These are phyloP conservation scores for Epinephelus fuscoguttatus DNA, from an alignment of 2,113 vertebrate species.

Conservation along the genomic window DNA sequence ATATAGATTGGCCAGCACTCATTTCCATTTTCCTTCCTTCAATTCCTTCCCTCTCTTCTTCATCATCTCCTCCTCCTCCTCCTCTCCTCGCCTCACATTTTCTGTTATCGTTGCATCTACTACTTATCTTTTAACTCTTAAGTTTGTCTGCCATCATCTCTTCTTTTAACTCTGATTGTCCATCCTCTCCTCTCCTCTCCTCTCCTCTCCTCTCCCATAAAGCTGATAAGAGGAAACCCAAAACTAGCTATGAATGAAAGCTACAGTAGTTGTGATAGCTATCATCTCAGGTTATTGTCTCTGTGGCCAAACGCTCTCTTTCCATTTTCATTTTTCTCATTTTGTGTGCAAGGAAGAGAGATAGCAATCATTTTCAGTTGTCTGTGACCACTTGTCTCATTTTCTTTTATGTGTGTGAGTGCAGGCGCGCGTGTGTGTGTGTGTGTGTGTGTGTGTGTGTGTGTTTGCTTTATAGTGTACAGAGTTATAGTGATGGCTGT, in stretches of 20 bases:
- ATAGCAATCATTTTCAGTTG: conserved; percentile 41
- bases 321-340: conserved; percentile 58
- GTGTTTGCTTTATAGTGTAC: conserved; percentile 11
- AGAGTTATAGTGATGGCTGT: background rate
- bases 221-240: conserved; percentile 52
- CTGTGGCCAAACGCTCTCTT: conserved; percentile 32
- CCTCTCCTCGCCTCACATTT: conserved; percentile 2
- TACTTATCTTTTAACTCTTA: background rate
- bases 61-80: conserved; percentile 25
- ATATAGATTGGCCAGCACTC: conserved; percentile 76
- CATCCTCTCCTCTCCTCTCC: background rate
- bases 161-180: background rate
- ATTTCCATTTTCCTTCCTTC: conserved; percentile 79
- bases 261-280: conserved; percentile 43
- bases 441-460: background rate
- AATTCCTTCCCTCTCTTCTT: conserved; percentile 42
- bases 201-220: conserved; percentile 6
- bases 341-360: conserved; percentile 29
- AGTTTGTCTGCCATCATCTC: background rate
- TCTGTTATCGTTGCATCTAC: background rate
- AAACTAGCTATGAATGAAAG: conserved; percentile 45
- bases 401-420: conserved; percentile 26
- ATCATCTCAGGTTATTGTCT: conserved; percentile 67
- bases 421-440: background rate
- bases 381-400: conserved; percentile 62